A percentile compares a stretch with the other conserved stretches of the same genome.
Conservation (phyloP, 2,888 invertebrate species). For the Leptopterna dolabrata region DNA sequence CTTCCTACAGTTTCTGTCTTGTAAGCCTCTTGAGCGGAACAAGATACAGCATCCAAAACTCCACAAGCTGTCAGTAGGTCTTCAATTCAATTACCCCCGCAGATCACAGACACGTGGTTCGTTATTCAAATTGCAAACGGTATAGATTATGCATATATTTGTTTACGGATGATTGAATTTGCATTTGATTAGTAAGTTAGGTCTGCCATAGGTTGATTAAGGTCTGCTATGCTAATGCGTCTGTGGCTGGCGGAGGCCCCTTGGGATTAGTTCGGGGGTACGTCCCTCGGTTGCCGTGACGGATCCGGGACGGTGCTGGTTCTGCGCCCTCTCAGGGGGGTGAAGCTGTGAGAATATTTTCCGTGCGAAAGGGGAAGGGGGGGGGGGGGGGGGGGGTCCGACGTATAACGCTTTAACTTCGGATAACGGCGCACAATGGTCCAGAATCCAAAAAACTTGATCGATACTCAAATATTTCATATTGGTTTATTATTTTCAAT, state of each 20-base stretch:
- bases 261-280: slow-evolving; percentile 22
- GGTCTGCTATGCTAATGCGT: slow-evolving; percentile 52
- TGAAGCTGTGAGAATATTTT: slow-evolving; percentile 26
- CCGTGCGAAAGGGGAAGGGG: too few relatives aligned
- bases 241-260: slow-evolving; percentile 13
- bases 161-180: slow-evolving; percentile 55
- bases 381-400: too few relatives aligned
- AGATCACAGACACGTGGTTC: slow-evolving; percentile 42
- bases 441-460: too few relatives aligned
- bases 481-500: too few relatives aligned
- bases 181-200: slow-evolving; percentile 53
- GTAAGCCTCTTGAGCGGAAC: too few relatives aligned
- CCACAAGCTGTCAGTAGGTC: background rate
- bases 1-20: too few relatives aligned
- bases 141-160: slow-evolving; percentile 54
- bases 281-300: slow-evolving; percentile 26
- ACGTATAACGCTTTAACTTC: too few relatives aligned
- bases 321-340: background rate
- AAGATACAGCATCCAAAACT: too few relatives aligned
- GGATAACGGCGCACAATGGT: too few relatives aligned
- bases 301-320: background rate
- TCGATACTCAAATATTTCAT: too few relatives aligned
- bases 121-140: slow-evolving; percentile 50
- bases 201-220: too few relatives aligned
- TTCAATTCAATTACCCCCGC: slow-evolving; percentile 45